These are phyloP conservation scores for Zaprionus bogoriensis DNA, from an alignment of 2,888 invertebrate species.

Conservation along the genomic window DNA sequence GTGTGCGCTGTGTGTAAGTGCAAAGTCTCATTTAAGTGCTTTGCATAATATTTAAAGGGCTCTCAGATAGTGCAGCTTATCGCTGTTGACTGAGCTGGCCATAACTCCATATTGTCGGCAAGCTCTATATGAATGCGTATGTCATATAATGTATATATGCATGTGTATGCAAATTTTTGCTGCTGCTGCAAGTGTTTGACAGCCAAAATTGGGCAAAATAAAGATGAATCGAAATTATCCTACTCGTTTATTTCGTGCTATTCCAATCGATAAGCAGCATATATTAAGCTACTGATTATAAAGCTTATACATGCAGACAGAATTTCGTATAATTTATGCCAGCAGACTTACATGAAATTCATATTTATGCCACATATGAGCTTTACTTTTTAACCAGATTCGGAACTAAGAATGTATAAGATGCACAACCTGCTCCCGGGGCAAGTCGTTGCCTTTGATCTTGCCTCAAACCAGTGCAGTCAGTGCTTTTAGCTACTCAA, in stretches of 20 bases:
- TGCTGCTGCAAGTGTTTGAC: not conserved
- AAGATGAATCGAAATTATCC: no score
- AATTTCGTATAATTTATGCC: not conserved
- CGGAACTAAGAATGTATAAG: no score
- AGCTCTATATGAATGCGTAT: no score
- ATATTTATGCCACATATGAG: not conserved
- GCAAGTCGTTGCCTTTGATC: slow-evolving; percentile 1
- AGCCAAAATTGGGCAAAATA: no score
- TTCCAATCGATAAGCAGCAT: not conserved
- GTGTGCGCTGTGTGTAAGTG: slow-evolving; percentile 19
- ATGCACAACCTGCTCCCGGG: no score
- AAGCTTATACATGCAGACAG: not conserved
- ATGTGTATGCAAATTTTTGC: no score
- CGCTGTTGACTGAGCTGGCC: not conserved
- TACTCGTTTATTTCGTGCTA: no score
- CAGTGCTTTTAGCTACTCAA: no score
- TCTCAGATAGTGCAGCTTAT: slow-evolving; percentile 17
- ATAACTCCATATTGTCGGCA: slow-evolving; percentile 1
- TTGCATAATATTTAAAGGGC: slow-evolving; percentile 50
- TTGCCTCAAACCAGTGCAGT: not conserved
- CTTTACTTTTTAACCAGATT: not conserved
- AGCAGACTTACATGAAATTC: not conserved
- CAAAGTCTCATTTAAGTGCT: slow-evolving; percentile 56
- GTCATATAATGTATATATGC: no score
- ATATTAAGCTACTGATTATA: not conserved